Percentiles rank a stretch among this genome's conserved stretches.
Evolutionary conservation across 2,888 invertebrate species (phyloP).

Genomic region (Agriopis aurantiaria): DNA sequence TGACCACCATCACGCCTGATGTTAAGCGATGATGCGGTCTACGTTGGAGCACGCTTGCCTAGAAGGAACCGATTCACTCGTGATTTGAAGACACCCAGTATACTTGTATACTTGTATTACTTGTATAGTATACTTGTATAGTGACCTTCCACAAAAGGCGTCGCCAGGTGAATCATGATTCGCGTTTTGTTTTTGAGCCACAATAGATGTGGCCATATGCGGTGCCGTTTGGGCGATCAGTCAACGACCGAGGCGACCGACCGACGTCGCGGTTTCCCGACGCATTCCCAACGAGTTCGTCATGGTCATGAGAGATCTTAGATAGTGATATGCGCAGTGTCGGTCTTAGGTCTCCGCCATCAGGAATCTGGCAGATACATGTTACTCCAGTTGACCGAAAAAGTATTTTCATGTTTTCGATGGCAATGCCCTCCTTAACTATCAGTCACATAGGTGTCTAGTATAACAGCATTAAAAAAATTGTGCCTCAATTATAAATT

Average conservation of each 20-base stretch:
- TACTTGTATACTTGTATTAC: too few relatives aligned
- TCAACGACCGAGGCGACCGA: constrained; percentile 67
- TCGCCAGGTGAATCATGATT: constrained; percentile 68
- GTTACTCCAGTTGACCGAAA: neutral
- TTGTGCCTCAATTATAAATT: constrained; percentile 60
- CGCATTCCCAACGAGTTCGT: constrained; percentile 69
- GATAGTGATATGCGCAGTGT: constrained; percentile 70
- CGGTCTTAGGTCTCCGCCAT: constrained; percentile 62
- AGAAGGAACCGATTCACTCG: too few relatives aligned
- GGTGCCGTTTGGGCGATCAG: constrained; percentile 67
- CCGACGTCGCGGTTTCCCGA: constrained; percentile 62
- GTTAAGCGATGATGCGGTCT: too few relatives aligned
- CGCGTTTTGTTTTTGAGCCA: constrained; percentile 63
- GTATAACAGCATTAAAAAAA: constrained; percentile 52
- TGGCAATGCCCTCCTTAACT: neutral
- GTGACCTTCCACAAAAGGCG: constrained; percentile 76
- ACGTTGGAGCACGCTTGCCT: too few relatives aligned
- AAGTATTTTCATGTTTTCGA: neutral
- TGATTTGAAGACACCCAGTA: too few relatives aligned
- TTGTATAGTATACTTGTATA: too few relatives aligned
- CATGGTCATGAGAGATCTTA: constrained; percentile 75
- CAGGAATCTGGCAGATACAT: constrained; percentile 52
- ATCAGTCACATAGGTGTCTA: constrained; percentile 42
- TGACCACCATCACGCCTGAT: too few relatives aligned
- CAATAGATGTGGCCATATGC: constrained; percentile 63